Base-by-base conservation (phyloP, 2,113 vertebrate genomes). In the Gymnobelideus leadbeateri region DNA sequence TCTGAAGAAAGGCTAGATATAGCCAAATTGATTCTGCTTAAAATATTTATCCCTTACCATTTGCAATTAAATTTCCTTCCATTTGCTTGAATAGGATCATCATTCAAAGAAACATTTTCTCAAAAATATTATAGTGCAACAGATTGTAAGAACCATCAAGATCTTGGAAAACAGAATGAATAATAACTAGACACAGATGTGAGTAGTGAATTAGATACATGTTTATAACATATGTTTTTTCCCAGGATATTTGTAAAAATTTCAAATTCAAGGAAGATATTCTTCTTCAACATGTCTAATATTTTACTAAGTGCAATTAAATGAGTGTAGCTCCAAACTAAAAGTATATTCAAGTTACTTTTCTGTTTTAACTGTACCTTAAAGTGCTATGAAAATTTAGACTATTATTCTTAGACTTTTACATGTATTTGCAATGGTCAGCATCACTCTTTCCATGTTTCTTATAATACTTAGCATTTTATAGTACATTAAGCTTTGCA, bases 11-110 rank as follows among this genome's bases (percentile, higher is more conserved):
- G 37, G 31, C 16, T 68, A 68, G n/a, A 3, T n/a, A n/a, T 1
- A n/a, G 61, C 31, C 12, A 68, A n/a, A 68, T 37, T 68, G 31
- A n/a, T 68, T 68, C 46, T 24, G 0, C 8, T 77, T 54, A 1
- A 0, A 61, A 2, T 21, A 61, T 90, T 54, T 89, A 19, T 57
- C 92, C 51, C n/a, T 12, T 47, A 25, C 7, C 16, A 77, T 51
- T 24, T 46, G n/a, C 31, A 53, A 90, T 91, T 9, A 43, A 92
- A 14, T 52, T 90, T 4, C 7, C 3, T 91, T 24, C 51, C 43
- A 46, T 92, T 24, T 95, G 37, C 91, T 93, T 95, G 21, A 54
- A 91, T 68, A 49, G 9, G 53, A 90, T 93, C 51, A 54, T 55
- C 14, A 90, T 2, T 52, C 93, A 49, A 51, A 89, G 43, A n/a